Base-by-base conservation (phyloP, 2,888 invertebrate species). In the Melanophora roralis region DNA sequence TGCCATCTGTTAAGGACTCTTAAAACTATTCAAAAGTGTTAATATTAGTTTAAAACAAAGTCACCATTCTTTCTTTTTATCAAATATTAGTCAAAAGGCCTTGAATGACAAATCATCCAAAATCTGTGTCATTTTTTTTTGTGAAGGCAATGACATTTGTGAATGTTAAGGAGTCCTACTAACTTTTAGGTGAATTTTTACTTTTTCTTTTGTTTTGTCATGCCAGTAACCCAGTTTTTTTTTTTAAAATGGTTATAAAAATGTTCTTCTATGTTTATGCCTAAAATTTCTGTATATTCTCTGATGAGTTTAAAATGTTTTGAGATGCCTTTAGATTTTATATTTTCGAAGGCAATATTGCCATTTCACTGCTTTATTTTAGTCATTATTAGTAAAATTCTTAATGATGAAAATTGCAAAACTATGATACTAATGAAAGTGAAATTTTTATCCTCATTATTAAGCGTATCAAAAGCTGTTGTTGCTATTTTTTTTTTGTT, bases 151-250 rank as follows among this genome's bases (percentile, higher is more conserved):
- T 71, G 65, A 40, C 68, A 78, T 62, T 55, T 68, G 36, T n/a
- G 34, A 21, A 16, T 57, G 32, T 32, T 21, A 11, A 40, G 38
- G 4, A 57, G 57, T 68, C 4, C 7, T 27, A 9, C 40, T 40
- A 40, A n/a, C 23, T 69, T 36, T 16, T 2, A 53, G 21, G 40
- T 27, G 9, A 32, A n/a, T n/a, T n/a, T n/a, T n/a, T n/a, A n/a
- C 21, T 19, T 19, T 3, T 36, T n/a, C 0, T 43, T 51, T 12
- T 64, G 21, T 40, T 27, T 53, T 53, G 12, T 55, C 23, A 59
- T 80, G 76, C 40, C 49, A 68, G 55, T 80, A 72, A 62, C 68
- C 76, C 62, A 80, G 57, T 77, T 80, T 49, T 11, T 14, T 23
- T n/a, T n/a, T n/a, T n/a, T n/a, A n/a, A n/a, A n/a, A n/a, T n/a